A percentile compares a stretch with the other conserved stretches of the same genome.
These are phyloP conservation scores for Pardosa pseudoannulata DNA, from an alignment of 2,888 invertebrate species.

Conservation along the genomic window DNA sequence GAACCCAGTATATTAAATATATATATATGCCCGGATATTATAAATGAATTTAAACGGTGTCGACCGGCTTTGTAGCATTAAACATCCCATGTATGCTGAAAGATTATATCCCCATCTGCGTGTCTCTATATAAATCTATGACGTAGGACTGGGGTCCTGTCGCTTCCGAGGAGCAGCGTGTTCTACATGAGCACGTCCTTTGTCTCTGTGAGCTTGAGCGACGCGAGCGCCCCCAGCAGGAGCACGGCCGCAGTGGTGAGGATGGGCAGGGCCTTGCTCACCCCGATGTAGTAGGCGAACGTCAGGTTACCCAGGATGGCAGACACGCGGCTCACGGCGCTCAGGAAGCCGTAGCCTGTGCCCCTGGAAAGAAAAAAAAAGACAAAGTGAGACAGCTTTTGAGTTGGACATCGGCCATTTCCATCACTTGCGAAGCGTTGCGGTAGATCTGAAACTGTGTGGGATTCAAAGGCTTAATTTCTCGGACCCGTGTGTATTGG, in stretches of 20 bases:
- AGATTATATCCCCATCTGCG: no score
- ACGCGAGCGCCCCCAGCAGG: conserved; percentile 78
- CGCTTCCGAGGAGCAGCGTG: no score
- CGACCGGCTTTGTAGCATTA: background rate
- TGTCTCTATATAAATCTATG: background rate
- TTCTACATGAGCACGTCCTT: conserved; percentile 78
- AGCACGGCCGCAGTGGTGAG: conserved; percentile 78
- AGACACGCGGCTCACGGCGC: conserved; percentile 78
- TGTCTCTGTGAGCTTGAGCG: conserved; percentile 79
- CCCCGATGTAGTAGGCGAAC: conserved; percentile 78
- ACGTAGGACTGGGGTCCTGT: background rate
- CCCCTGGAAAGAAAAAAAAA: no score
- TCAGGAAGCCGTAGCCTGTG: conserved; percentile 79
- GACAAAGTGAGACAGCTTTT: no score
- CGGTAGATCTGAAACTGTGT: no score
- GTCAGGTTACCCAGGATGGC: conserved; percentile 79
- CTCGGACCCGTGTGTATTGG: no score
- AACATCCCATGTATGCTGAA: background rate
- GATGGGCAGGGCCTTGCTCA: conserved; percentile 78
- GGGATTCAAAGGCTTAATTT: no score
- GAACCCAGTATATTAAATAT: no score
- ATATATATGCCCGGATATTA: no score
- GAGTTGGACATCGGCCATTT: no score
- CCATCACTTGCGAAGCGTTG: no score
- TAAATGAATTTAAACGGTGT: no score